phyloP scores from a whole-genome alignment of 2,113 vertebrate genomes.

The Sminthopsis crassicaudata region DNA sequence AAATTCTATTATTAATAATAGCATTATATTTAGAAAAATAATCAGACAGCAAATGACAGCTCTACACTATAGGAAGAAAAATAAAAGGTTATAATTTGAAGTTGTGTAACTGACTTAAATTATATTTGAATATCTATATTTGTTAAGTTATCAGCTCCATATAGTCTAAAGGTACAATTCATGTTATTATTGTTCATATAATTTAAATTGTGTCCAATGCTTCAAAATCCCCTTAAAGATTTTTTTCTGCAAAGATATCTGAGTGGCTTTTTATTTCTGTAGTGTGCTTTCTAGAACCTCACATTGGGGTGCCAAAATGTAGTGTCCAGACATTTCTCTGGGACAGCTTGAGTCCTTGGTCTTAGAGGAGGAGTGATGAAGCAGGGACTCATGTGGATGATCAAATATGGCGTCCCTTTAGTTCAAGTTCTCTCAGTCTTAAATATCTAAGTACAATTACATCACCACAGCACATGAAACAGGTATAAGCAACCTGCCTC shows the following conservation, averaged over 20 bases:
- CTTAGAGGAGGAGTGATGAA: no score
- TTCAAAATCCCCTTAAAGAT: background rate
- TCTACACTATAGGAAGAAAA: background rate
- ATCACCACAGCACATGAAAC: no score
- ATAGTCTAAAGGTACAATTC: background rate
- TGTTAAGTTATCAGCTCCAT: background rate
- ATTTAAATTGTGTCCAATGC: background rate
- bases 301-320: no score
- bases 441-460: no score
- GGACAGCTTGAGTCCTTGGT: no score
- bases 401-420: no score
- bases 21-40: background rate
- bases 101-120: background rate
- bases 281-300: no score
- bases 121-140: constrained; percentile 18
- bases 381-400: no score
- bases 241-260: background rate
- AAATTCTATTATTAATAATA: background rate
- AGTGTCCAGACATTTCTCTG: no score
- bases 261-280: background rate
- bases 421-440: no score
- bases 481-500: no score
- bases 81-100: background rate
- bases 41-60: background rate
- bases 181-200: background rate